phyloP scores from a whole-genome alignment of 37 sponge, comb jelly and placozoan genomes.

The Oopsacas minuta region DNA sequence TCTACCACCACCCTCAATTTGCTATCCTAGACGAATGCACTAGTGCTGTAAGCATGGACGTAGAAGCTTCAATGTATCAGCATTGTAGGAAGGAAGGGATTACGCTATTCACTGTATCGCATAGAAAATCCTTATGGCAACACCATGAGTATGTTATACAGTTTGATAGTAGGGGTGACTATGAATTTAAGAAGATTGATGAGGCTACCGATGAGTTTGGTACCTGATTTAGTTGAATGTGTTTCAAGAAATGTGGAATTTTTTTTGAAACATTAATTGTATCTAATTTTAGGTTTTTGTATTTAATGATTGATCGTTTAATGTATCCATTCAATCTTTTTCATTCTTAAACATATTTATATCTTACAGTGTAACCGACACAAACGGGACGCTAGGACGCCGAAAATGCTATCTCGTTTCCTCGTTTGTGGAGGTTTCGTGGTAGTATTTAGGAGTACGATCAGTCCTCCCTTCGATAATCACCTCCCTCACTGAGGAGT shows the following conservation, averaged over 20 bases:
- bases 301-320: background rate
- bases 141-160: slow-evolving; percentile 91
- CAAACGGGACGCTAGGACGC: too few relatives aligned
- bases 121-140: slow-evolving; percentile 84
- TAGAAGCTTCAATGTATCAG: slow-evolving; percentile 75
- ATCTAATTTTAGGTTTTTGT: background rate
- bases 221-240: slow-evolving; percentile 17
- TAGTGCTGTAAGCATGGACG: slow-evolving; percentile 90
- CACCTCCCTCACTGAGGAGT: too few relatives aligned
- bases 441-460: too few relatives aligned
- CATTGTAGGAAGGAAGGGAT: slow-evolving; percentile 80
- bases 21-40: slow-evolving; percentile 93
- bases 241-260: background rate
- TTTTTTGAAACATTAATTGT: background rate
- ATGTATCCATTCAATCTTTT: too few relatives aligned
- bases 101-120: slow-evolving; percentile 89
- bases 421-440: too few relatives aligned
- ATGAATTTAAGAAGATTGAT: slow-evolving; percentile 73
- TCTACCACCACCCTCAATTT: slow-evolving; percentile 90
- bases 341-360: too few relatives aligned
- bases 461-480: too few relatives aligned
- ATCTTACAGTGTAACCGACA: too few relatives aligned
- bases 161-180: slow-evolving; percentile 82
- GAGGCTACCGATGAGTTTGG: slow-evolving; percentile 78
- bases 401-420: too few relatives aligned